Conservation (phyloP, 1,140 invertebrate species). For the Coenobita brevimanus region DNA sequence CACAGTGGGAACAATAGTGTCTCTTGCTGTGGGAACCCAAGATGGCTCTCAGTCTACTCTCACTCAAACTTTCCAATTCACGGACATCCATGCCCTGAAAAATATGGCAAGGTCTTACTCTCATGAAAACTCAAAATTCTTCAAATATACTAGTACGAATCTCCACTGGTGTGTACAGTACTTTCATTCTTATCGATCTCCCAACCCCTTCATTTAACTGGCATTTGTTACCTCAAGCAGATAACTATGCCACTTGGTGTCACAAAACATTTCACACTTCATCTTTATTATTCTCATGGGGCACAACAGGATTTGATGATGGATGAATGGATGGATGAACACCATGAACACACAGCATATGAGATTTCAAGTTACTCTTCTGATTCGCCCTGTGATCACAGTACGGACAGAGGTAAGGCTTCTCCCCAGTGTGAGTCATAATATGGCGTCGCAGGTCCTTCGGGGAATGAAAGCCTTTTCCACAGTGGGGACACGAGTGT, state of each 20-base stretch:
- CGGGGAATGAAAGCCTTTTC: conserved; percentile 59
- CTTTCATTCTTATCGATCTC: no score
- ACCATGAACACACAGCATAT: conserved; percentile 61
- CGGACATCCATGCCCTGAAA: conserved; percentile 63
- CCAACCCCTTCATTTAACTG: no score
- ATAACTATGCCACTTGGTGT: no score
- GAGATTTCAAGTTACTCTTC: conserved; percentile 66
- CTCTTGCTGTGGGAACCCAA: conserved; percentile 64
- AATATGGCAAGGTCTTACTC: conserved; percentile 66
- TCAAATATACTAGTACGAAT: conserved; percentile 24
- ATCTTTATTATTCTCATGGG: no score
- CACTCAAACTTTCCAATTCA: conserved; percentile 64
- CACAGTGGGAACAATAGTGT: conserved; percentile 60
- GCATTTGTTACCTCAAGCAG: no score
- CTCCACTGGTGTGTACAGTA: no score
- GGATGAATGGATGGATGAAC: no score
- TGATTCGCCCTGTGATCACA: conserved; percentile 59
- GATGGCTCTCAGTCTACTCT: conserved; percentile 60
- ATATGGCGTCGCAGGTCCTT: conserved; percentile 60
- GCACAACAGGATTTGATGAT: no score
- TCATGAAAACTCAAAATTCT: conserved; percentile 44
- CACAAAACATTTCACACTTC: no score
- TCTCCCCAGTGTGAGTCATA: conserved; percentile 61
- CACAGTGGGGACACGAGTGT: conserved; percentile 61
- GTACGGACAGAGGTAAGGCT: conserved; percentile 59